Conservation (phyloP, 1,140 invertebrate genomes). For the Acromyrmex echinatior region DNA sequence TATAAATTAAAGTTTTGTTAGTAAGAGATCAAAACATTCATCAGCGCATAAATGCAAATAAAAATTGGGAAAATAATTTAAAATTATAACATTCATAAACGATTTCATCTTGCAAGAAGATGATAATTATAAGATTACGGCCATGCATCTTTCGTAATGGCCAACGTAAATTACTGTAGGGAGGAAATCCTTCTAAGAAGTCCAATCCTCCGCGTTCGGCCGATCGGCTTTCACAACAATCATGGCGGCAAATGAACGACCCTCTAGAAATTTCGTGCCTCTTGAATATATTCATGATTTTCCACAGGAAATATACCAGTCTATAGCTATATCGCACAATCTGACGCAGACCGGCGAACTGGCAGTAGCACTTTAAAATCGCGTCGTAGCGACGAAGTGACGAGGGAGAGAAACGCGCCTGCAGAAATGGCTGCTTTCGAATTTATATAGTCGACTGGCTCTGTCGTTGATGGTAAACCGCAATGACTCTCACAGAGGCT, state of each 20-base stretch:
- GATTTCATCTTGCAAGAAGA: not conserved
- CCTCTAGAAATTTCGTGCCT: conserved; percentile 71
- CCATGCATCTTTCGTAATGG: conserved; percentile 40
- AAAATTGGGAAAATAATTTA: not conserved
- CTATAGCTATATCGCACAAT: conserved; percentile 36
- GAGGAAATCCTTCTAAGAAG: conserved; percentile 9
- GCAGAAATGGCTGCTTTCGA: conserved; percentile 60
- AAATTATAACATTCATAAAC: not conserved
- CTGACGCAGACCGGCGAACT: conserved; percentile 13
- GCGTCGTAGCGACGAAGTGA: conserved; percentile 58
- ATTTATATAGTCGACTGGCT: conserved; percentile 64
- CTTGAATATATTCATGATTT: conserved; percentile 80
- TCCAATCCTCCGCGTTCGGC: not conserved
- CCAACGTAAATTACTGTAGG: conserved; percentile 69
- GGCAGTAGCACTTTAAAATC: conserved; percentile 74
- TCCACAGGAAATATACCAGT: conserved; percentile 64
- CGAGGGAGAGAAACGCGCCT: conserved; percentile 58
- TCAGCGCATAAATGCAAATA: not conserved
- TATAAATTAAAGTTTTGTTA: not conserved
- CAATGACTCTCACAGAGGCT: conserved; percentile 43
- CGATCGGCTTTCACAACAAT: conserved; percentile 21
- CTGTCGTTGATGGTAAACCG: conserved; percentile 53
- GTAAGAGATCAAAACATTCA: not conserved
- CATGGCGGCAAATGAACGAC: conserved; percentile 47
- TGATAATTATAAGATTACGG: conserved; percentile 41